Base-by-base conservation (phyloP, 1,140 invertebrate species). In the Zaprionus camerounensis region DNA sequence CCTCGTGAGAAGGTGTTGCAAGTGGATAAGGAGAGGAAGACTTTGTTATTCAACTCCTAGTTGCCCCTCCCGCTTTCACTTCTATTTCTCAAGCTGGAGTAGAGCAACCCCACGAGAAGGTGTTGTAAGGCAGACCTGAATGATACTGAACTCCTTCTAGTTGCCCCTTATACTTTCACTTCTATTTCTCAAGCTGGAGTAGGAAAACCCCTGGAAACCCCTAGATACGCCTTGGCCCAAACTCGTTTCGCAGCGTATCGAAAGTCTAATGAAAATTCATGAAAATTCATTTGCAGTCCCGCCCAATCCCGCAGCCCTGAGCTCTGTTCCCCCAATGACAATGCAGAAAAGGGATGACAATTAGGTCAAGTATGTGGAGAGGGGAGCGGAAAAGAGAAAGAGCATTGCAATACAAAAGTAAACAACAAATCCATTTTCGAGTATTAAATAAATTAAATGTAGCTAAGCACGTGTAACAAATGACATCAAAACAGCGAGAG, bases 381-480 rank as follows among this genome's bases (percentile, higher is more conserved):
- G 12, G 12, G 22, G 41, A 57, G 36, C 31, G 31, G 31, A 36
- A 61, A 22, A 44, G 51, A 76, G 62, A 49, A 41, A 53, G 64
- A 53, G 53, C 28, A 55, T 63, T 64, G 53, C 79, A 87, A 86
- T 82, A 80, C 80, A 75, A 87, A 80, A 72, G 78, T 83, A 78
- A 78, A 88, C 84, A 87, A 88, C 71, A 81, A 88, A 84, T 82
- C 65, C 76, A 90, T 90, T 90, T 88, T 88, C 81, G 76, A 88
- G 85, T 90, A 85, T 88, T 88, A 90, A 88, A 88, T 88, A 88
- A 88, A 88, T 88, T 88, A 88, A 84, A 88, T 85, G 79, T 81
- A 90, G 71, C 79, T 80, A 85, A 88, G 85, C 81, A 90, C 81
- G 84, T 88, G 84, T 90, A 90, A 76, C 84, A 87, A 88, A 88